These are phyloP conservation scores for Clinocottus analis DNA, from an alignment of 2,113 vertebrate species.

Conservation along the genomic window DNA sequence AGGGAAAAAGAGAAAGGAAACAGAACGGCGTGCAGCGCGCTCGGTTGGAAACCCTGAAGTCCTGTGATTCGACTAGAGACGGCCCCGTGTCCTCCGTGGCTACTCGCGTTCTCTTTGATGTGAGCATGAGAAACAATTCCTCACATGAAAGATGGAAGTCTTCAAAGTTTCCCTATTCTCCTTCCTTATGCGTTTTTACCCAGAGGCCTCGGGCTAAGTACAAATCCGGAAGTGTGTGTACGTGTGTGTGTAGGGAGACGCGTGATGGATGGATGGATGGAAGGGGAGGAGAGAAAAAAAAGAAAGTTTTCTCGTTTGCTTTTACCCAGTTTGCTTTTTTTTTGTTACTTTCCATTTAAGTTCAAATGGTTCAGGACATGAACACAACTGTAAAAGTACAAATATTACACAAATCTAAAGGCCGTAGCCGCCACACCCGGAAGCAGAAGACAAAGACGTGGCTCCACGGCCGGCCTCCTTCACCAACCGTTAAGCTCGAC, in stretches of 20 bases:
- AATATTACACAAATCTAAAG: too few species aligned
- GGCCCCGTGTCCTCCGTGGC: constrained; percentile 59
- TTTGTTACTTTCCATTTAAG: too few species aligned
- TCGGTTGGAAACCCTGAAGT: constrained; percentile 56
- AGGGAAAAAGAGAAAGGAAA: too few species aligned
- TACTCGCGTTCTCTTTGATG: constrained; percentile 74
- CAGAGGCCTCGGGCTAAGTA: constrained; percentile 66
- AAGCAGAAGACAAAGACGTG: constrained; percentile 52
- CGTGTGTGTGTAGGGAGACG: background rate
- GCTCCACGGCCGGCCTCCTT: constrained; percentile 31
- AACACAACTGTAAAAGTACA: too few species aligned
- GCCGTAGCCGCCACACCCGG: constrained; percentile 22
- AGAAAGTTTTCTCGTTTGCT: too few species aligned
- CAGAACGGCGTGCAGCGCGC: too few species aligned
- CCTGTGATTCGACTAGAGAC: constrained; percentile 58
- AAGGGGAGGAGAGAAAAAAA: constrained; percentile 24
- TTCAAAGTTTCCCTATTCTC: constrained; percentile 68
- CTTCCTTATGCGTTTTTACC: constrained; percentile 44
- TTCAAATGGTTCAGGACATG: too few species aligned
- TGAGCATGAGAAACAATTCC: constrained; percentile 82
- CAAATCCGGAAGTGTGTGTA: constrained; percentile 38
- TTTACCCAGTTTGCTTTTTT: too few species aligned
- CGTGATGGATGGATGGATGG: constrained; percentile 40
- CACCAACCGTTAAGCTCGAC: constrained; percentile 35
- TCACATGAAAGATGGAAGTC: constrained; percentile 78